Percentiles rank a stretch among this genome's conserved stretches.
Evolutionary conservation across 2,113 vertebrate species (phyloP).

Genomic region (Larimichthys polyactis): DNA sequence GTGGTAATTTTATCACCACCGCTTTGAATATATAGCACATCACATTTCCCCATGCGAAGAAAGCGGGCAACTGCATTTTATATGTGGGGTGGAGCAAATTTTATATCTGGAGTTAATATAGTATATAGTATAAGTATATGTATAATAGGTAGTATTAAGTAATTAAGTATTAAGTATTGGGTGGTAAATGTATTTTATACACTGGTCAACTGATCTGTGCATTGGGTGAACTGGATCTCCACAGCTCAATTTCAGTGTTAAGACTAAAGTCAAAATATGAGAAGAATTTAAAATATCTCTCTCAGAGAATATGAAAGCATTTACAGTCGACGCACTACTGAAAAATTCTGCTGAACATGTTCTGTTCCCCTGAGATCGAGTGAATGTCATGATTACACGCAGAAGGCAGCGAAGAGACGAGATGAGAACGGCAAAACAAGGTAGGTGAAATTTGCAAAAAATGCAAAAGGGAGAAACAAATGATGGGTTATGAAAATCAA

Average conservation of each 20-base stretch:
- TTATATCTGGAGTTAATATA: neutral
- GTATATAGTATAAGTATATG: too few species aligned
- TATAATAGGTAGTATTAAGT: neutral
- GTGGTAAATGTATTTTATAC: neutral
- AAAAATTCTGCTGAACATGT: slow-evolving; percentile 18
- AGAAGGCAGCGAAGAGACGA: slow-evolving; percentile 6
- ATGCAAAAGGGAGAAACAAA: neutral
- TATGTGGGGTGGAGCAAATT: neutral
- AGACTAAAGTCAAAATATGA: neutral
- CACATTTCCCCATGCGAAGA: neutral
- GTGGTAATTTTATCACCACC: neutral
- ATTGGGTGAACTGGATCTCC: slow-evolving; percentile 12
- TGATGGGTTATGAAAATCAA: slow-evolving; percentile 43
- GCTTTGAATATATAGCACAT: slow-evolving; percentile 5
- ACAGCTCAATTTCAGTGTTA: neutral
- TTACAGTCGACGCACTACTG: neutral
- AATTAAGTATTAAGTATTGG: neutral
- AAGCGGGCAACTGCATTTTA: neutral
- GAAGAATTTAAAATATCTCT: neutral
- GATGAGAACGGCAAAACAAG: slow-evolving; percentile 31
- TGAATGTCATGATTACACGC: slow-evolving; percentile 17
- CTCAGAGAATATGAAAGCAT: neutral
- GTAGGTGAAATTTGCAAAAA: slow-evolving; percentile 32
- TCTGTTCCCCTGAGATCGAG: slow-evolving; percentile 8
- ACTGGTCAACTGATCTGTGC: slow-evolving; percentile 3